Conservation (phyloP, 2,888 invertebrate genomes). For the Caenorhabditis wallacei region DNA sequence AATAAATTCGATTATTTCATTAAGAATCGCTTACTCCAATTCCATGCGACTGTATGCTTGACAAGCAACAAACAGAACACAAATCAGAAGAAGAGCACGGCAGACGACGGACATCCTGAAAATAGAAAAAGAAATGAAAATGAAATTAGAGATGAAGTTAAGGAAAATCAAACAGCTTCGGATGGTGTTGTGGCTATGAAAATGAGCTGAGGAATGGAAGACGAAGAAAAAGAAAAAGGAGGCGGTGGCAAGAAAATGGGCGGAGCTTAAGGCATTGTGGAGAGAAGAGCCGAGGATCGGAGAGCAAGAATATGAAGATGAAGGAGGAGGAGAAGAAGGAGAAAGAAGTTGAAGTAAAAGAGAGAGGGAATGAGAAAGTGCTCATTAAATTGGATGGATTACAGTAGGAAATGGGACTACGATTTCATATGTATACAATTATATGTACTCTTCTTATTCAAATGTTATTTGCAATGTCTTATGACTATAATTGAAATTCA, state of each 20-base stretch:
- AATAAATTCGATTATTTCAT: neutral
- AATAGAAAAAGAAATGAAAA: neutral
- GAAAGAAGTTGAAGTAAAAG: neutral
- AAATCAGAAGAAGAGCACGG: slow-evolving; percentile 50
- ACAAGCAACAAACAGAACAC: slow-evolving; percentile 38
- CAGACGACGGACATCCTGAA: slow-evolving; percentile 45
- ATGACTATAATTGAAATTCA: neutral
- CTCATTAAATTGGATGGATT: slow-evolving; percentile 25
- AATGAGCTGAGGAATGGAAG: slow-evolving; percentile 27
- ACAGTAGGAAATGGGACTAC: slow-evolving; percentile 17
- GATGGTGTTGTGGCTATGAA: slow-evolving; percentile 22
- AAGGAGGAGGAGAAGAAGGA: neutral
- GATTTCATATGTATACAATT: slow-evolving; percentile 7
- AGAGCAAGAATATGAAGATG: slow-evolving; percentile 10
- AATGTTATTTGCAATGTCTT: slow-evolving; percentile 12
- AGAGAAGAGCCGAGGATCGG: slow-evolving; percentile 29
- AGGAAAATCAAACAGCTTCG: slow-evolving; percentile 21
- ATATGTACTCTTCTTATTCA: slow-evolving; percentile 10
- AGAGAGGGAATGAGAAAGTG: neutral
- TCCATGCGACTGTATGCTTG: slow-evolving; percentile 58
- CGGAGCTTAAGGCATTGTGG: slow-evolving; percentile 38
- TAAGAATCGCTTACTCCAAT: slow-evolving; percentile 39
- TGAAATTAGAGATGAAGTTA: slow-evolving; percentile 1
- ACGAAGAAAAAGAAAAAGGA: slow-evolving; percentile 13
- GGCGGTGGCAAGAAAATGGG: slow-evolving; percentile 27